Base-by-base conservation (phyloP, 2,888 invertebrate species). In the Meteorus colon region DNA sequence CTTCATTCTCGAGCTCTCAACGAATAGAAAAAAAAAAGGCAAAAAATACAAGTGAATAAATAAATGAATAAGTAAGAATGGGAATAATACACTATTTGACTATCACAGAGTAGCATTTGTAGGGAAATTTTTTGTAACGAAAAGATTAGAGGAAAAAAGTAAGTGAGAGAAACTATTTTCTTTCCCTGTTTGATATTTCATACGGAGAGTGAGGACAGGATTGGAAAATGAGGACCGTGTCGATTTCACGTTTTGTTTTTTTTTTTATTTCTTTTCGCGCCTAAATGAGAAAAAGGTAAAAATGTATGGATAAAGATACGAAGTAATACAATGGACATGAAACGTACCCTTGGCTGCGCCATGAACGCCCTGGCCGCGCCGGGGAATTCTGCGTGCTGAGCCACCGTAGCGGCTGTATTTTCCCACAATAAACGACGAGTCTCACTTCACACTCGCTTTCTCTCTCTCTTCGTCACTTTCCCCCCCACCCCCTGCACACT, bases 281-380 rank as follows among this genome's bases (percentile, higher is more conserved):
- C 24, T 8, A 41, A 12, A 12, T 41, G 8, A 41, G 19, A 55
- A 24, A n/a, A 19, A 0, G 41, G 19, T 1, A 34, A 41, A 16
- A 51, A 41, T 41, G 41, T 41, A 41, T 12, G 70, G 70, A 45
- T 27, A 75, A 73, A 48, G 63, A 14, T 19, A 14, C 37, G 55
- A 45, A 29, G 19, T 41, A 41, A 41, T 55, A 27, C 31, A 65
- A 29, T 31, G 19, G 37, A 77, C 82, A 90, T 41, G 12, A 41
- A 91, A 93, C 94, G 92, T 94, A 95, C 95, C 95, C 95, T 94
- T 93, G 95, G 95, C 94, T 95, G 95, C 93, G 95, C 95, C 95
- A 95, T 95, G 93, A 93, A 94, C 93, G 93, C 93, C 93, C 94
- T 94, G 92, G 93, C 94, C 92, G 93, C 93, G 90, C 91, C 91